Conservation (phyloP, 1,140 invertebrate species). For the Pomacea maculata region DNA sequence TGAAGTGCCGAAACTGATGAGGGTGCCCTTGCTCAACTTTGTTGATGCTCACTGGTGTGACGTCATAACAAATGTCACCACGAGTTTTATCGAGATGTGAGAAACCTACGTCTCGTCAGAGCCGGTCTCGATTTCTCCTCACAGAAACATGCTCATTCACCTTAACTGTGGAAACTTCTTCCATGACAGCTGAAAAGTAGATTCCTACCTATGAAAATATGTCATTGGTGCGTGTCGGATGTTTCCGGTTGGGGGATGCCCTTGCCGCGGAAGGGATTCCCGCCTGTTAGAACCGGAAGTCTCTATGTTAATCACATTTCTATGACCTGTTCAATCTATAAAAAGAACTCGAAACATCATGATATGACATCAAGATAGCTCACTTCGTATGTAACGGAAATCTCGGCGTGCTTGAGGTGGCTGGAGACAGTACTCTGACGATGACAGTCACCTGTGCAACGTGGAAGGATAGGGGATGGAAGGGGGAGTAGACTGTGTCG, state of each 20-base stretch:
- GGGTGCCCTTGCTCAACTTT: slow-evolving; percentile 40
- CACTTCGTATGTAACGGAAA: no score
- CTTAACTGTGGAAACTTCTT: not conserved
- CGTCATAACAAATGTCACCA: slow-evolving; percentile 38
- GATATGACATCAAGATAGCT: no score
- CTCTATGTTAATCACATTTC: slow-evolving; percentile 21
- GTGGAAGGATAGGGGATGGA: no score
- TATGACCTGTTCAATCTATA: slow-evolving; percentile 5
- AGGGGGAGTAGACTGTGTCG: no score
- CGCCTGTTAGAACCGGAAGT: slow-evolving; percentile 29
- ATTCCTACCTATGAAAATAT: slow-evolving; percentile 13
- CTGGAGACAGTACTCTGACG: no score
- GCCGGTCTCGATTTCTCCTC: slow-evolving; percentile 5
- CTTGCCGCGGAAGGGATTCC: slow-evolving; percentile 37
- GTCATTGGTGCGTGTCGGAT: slow-evolving; percentile 31
- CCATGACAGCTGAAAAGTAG: slow-evolving; percentile 2
- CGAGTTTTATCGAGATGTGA: slow-evolving; percentile 38
- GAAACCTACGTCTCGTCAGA: slow-evolving; percentile 18
- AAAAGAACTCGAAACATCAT: not conserved
- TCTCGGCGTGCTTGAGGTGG: no score
- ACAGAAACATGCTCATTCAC: not conserved
- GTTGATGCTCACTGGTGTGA: slow-evolving; percentile 37
- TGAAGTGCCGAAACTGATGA: slow-evolving; percentile 23
- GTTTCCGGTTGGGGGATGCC: slow-evolving; percentile 43
- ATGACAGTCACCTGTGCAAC: no score